Conservation (phyloP, 1,140 invertebrate species). For the Pachyrhynchus sulphureomaculatus region DNA sequence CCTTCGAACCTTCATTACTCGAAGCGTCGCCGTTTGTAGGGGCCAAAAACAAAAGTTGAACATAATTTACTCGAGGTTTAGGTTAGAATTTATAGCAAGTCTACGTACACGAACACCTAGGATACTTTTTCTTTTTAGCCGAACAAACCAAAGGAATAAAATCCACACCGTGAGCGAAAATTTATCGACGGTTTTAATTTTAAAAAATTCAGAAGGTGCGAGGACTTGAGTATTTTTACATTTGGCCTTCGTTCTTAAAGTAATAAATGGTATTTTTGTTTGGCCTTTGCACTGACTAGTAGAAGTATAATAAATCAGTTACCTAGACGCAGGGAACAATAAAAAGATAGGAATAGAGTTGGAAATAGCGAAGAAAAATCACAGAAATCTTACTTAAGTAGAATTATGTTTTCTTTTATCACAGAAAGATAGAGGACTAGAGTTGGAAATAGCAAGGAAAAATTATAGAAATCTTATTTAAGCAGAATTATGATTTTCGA, state of each 20-base stretch:
- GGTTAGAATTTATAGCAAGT: conserved; percentile 19
- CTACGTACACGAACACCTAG: conserved; percentile 15
- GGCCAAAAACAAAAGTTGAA: conserved; percentile 27
- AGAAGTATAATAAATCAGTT: too few relatives aligned
- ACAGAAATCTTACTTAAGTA: too few relatives aligned
- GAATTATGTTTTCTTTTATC: too few relatives aligned
- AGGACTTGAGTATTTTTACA: neutral
- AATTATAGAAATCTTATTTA: too few relatives aligned
- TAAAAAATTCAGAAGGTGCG: conserved; percentile 10
- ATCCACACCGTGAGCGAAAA: conserved; percentile 8
- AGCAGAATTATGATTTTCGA: too few relatives aligned
- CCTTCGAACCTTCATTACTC: conserved; percentile 28
- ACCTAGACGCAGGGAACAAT: too few relatives aligned
- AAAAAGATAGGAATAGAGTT: too few relatives aligned
- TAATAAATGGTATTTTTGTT: neutral
- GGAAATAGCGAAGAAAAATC: too few relatives aligned
- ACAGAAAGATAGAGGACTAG: too few relatives aligned
- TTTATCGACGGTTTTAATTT: conserved; percentile 27
- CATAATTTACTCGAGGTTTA: conserved; percentile 23
- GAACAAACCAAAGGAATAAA: conserved; percentile 14
- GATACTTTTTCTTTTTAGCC: conserved; percentile 9
- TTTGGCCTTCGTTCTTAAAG: neutral
- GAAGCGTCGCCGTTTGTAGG: conserved; percentile 14
- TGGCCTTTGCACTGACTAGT: neutral
- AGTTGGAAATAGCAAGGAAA: too few relatives aligned